Evolutionary conservation across 2,888 invertebrate species (phyloP), one percentile per base, ranked within the genome.

Genomic region (Synergus umbraculus): DNA sequence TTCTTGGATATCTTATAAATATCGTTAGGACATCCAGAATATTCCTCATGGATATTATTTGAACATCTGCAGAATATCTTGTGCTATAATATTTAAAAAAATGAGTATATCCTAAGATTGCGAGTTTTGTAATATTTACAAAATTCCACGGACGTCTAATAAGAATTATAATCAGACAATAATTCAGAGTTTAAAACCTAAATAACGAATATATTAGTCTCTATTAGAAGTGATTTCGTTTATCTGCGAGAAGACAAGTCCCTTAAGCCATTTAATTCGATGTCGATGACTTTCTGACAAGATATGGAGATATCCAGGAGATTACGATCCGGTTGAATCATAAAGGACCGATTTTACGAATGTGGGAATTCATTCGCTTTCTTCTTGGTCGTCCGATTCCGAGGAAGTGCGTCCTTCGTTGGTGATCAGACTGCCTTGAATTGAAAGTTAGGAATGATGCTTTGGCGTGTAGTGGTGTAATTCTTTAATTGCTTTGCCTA

Each of bases 401-500:
- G 77, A 49, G 66, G 76, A 69, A 77, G 77, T 66, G 77, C 77
- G 77, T 60, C 66, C 29, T 66, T 63, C 78, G 54, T 64, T 73
- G 73, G n/a, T 54, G 73, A 54, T 73, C 73, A 73, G 49, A 15
- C 54, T 73, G 73, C 54, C 73, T 73, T 73, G 73, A 73, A 41
- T 81, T 76, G 63, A 79, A 84, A 78, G 79, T 84, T 81, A 81
- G 81, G 76, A 78, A 81, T 77, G 76, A 78, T 77, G 69, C 79
- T 37, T 76, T 67, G 76, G 77, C 81, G 78, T 82, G 83, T 83
- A 85, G 83, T 80, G 82, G 81, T 84, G 85, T 88, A 89, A 89
- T 89, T 89, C 88, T 87, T 89, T 91, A 91, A 92, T 91, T 89
- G 89, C 89, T 85, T 76, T 85, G 87, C 87, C 91, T 91, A 92